Evolutionary conservation across 2,888 invertebrate species (phyloP), one percentile per base, ranked within the genome.

Genomic region (Pyrochroa serraticornis): DNA sequence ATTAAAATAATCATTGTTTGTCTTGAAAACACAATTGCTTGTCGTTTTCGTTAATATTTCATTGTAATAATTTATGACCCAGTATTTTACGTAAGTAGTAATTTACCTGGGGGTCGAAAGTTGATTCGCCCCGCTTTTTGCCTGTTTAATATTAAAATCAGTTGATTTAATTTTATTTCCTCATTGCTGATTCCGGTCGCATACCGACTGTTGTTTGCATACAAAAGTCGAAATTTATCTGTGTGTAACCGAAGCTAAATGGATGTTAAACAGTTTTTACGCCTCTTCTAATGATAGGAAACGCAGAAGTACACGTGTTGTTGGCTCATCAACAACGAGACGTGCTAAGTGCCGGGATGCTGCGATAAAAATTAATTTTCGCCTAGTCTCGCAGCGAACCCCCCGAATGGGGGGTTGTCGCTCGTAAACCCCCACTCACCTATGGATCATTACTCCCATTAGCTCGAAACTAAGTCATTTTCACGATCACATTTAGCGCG

Each of bases 61-160:
- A 5, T 22, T 22, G 22, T 22, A 5, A 5, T 22, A 22, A 22
- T 22, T 22, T 22, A 22, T 22, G 2, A 5, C 5, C 22, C 3
- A 5, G 22, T 5, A 5, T 5, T 2, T 5, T 22, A 2, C 3
- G 3, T 22, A 22, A 2, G 22, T 22, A 22, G 22, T 22, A 22
- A 22, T 22, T 22, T 22, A 22, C 22, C 22, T 22, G 22, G 5
- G 5, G 5, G 22, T 22, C 5, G 22, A 5, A 5, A 32, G 38
- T 38, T 33, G 39, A 45, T 45, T 52, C 43, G 13, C 12, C 31
- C 41, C 7, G 10, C 30, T 8, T n/a, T 6, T n/a, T 30, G 44
- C 9, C 33, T 55, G 49, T 49, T 55, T 55, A 49, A 44, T 55
- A 49, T 55, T 42, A 44, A 49, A 48, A 55, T 42, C 47, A 47